A percentile compares a stretch with the other conserved stretches of the same genome.
Evolutionary conservation across 2,113 vertebrate genomes (phyloP).

Genomic region (Odobenus rosmarus): DNA sequence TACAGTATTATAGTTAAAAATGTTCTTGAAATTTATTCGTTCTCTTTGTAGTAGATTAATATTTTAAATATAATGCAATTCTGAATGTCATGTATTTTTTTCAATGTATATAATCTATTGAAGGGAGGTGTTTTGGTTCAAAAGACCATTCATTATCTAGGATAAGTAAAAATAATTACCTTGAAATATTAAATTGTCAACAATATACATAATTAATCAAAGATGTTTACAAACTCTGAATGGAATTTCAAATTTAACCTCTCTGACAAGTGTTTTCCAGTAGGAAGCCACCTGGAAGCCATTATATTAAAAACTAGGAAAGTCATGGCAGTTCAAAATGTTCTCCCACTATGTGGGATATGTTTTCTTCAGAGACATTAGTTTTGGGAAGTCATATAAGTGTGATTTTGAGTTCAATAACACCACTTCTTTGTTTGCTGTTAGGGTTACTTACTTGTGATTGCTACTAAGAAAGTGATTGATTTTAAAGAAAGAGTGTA

Average conservation of each 20-base stretch:
- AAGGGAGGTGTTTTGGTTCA: background rate
- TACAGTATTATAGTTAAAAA: background rate
- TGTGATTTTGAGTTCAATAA: constrained; percentile 24
- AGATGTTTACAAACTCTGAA: background rate
- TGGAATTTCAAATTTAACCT: background rate
- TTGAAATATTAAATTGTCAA: background rate
- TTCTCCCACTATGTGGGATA: background rate
- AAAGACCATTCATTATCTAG: background rate
- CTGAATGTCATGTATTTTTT: background rate
- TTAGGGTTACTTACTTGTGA: background rate
- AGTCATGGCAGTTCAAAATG: background rate
- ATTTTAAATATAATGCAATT: background rate
- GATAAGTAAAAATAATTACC: background rate
- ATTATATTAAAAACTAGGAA: background rate
- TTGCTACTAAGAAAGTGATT: background rate
- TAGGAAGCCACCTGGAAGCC: background rate
- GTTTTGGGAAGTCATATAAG: background rate
- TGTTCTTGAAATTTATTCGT: background rate
- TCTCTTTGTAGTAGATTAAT: background rate
- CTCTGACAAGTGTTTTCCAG: background rate
- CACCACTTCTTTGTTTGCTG: background rate
- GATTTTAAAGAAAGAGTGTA: background rate
- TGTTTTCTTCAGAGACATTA: background rate
- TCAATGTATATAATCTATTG: background rate
- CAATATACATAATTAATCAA: background rate